Base-by-base conservation (phyloP, 2,888 invertebrate species). In the Cyrtodaria siliqua region DNA sequence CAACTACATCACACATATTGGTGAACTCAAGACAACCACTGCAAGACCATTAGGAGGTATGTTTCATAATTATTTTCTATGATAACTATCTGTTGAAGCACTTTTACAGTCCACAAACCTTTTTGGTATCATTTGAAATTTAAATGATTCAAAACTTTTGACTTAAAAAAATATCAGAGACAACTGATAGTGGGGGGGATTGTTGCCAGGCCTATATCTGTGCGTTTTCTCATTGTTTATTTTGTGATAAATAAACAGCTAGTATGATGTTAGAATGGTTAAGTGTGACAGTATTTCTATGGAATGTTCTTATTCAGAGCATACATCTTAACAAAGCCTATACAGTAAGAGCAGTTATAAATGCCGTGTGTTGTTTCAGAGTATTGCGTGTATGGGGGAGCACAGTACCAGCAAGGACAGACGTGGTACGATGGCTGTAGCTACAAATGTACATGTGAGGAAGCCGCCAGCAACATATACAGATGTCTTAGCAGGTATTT, bases 391-490 rank as follows among this genome's bases (percentile, higher is more conserved):
- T 86, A 84, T 57, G 64, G 76, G 24, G 81, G 82, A 0, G 61
- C 53, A 9, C 64, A 72, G 33, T 86, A 86, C 64, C 74, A 81
- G 27, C 84, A 86, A 42, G 85, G 83, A 1, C 84, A 86, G 69
- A 78, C 83, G 16, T 86, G 86, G 86, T 83, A 72, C 44, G 85
- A 84, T 67, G 85, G 83, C n/a, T 86, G 86, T 52, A 79, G 80
- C 53, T 83, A 74, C 60, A 79, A 76, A 40, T 86, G 86, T 68
- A 82, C 82, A 2, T 86, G 86, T 79, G 80, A 82, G 29, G 71
- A 86, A 71, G 85, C 79, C n/a, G 12, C 63, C 0, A 66, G 62
- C 14, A 84, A 85, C 27, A 38, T 66, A 14, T 85, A 85, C 72
- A 82, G 83, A 61, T 86, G 86, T 73, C 72, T 82, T 12, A 82